A percentile compares a stretch with the other conserved stretches of the same genome.
These are phyloP conservation scores for Hypena proboscidalis DNA, from an alignment of 2,888 invertebrate species.

Conservation along the genomic window DNA sequence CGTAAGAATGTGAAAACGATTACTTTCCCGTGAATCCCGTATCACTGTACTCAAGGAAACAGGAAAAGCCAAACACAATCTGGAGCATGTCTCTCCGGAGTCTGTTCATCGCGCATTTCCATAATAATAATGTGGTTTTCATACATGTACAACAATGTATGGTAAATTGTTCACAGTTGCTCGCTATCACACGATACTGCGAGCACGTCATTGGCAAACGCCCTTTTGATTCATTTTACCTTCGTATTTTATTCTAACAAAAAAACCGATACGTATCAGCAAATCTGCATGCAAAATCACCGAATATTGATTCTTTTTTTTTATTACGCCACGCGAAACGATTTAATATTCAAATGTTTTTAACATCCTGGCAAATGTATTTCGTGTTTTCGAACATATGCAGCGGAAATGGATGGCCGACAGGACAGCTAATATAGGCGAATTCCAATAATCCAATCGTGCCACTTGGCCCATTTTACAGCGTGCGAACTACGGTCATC, in stretches of 20 bases:
- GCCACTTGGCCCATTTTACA: constrained; percentile 17
- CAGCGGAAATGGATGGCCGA: constrained; percentile 45
- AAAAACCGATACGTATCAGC: neutral
- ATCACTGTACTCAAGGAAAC: constrained; percentile 46
- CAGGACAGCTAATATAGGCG: constrained; percentile 35
- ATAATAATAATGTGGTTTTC: constrained; percentile 47
- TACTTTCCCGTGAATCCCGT: constrained; percentile 34
- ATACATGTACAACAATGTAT: constrained; percentile 43
- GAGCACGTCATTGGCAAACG: too few relatives aligned
- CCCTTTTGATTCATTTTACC: too few relatives aligned
- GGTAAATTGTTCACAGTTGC: constrained; percentile 58
- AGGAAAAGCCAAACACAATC: constrained; percentile 51
- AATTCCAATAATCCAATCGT: constrained; percentile 23
- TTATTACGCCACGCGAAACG: constrained; percentile 13
- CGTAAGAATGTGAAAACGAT: too few relatives aligned
- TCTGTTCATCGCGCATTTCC: constrained; percentile 51
- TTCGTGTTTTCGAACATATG: constrained; percentile 34
- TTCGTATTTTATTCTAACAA: too few relatives aligned
- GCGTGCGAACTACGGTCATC: constrained; percentile 2
- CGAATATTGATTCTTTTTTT: constrained; percentile 13
- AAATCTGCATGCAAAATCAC: too few relatives aligned
- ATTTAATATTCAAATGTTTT: constrained; percentile 46
- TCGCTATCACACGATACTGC: constrained; percentile 45
- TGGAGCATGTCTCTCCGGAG: constrained; percentile 34
- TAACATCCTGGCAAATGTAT: constrained; percentile 52